Evolutionary conservation across 2,113 vertebrate species (phyloP).

Genomic region (Zootoca vivipara): DNA sequence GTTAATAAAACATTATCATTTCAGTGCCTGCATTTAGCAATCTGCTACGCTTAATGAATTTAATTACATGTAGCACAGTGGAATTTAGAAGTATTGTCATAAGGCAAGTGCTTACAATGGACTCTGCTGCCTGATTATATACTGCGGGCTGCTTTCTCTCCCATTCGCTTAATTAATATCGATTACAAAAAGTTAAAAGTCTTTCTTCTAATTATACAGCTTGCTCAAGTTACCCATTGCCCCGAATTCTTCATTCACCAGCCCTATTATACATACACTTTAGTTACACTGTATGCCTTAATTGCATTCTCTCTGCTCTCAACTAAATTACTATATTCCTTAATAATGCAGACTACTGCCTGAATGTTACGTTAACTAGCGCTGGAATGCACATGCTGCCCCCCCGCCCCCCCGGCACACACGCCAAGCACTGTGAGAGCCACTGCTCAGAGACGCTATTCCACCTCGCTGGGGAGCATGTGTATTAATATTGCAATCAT

Average conservation of each 20-base stretch:
- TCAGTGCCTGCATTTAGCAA: slow-evolving; percentile 16
- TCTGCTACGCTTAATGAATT: slow-evolving; percentile 32
- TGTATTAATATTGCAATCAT: neutral
- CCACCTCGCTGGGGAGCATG: too few relatives aligned
- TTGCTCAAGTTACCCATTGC: slow-evolving; percentile 11
- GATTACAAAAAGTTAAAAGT: neutral
- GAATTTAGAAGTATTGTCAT: slow-evolving; percentile 28
- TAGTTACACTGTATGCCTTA: neutral
- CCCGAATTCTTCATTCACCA: neutral
- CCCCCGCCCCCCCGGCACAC: too few relatives aligned
- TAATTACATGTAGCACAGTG: slow-evolving; percentile 26
- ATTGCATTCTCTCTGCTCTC: neutral
- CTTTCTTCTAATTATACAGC: neutral
- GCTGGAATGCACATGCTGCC: neutral
- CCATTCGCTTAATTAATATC: neutral
- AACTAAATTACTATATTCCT: neutral
- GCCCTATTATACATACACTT: neutral
- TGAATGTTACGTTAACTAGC: neutral
- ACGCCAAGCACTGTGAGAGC: neutral
- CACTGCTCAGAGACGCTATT: too few relatives aligned
- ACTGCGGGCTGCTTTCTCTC: neutral
- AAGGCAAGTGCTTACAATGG: slow-evolving; percentile 14
- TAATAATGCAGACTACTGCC: neutral
- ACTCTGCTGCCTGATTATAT: neutral
- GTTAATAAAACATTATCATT: slow-evolving; percentile 39